These are phyloP conservation scores for Spermophilus dauricus DNA, from an alignment of 2,113 vertebrate genomes.

Conservation along the genomic window DNA sequence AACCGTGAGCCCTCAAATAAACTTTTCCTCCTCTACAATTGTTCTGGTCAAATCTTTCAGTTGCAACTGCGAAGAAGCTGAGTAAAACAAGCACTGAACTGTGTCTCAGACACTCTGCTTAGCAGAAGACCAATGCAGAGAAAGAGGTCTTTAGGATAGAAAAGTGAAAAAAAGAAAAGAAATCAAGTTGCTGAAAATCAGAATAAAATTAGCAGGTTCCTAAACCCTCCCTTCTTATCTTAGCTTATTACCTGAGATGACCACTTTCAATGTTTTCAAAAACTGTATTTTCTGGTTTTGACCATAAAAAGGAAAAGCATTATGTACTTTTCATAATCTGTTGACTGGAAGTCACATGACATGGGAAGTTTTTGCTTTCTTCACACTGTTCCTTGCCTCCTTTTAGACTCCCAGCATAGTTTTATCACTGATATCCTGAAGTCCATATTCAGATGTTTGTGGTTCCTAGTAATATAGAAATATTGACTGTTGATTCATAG, in stretches of 20 bases:
- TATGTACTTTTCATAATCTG: not conserved
- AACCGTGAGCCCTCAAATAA: no score
- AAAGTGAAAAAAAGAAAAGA: no score
- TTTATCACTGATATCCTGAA: not conserved
- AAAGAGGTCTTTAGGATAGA: not conserved
- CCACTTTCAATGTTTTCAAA: not conserved
- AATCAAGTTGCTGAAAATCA: not conserved
- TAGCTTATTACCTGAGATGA: not conserved
- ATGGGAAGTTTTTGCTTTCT: not conserved
- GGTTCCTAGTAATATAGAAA: not conserved
- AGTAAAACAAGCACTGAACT: no score
- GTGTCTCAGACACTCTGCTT: not conserved
- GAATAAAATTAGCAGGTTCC: not conserved
- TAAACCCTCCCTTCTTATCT: not conserved
- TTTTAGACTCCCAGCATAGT: not conserved
- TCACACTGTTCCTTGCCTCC: not conserved
- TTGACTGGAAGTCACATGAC: not conserved
- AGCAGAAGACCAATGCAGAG: not conserved
- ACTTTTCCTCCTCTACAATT: no score
- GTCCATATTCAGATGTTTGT: not conserved
- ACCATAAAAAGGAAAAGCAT: not conserved
- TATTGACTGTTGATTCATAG: not conserved
- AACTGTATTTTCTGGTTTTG: not conserved
- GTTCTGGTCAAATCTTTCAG: no score
- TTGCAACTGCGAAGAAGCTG: no score